phyloP scores from a whole-genome alignment of 1,140 invertebrate genomes.

The Drosophila guanche region DNA sequence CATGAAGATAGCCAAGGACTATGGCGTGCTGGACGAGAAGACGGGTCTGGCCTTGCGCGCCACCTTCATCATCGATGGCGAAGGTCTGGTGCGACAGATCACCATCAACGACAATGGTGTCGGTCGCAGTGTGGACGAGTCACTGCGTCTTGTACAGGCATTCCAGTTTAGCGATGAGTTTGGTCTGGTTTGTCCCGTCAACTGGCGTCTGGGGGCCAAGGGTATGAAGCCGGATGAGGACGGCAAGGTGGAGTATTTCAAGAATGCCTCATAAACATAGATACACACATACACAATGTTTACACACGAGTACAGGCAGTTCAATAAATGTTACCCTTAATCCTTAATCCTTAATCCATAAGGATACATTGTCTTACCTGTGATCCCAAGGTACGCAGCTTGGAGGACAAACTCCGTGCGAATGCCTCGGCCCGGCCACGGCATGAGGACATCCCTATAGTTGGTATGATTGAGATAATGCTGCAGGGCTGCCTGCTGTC shows the following conservation, averaged over 20 bases:
- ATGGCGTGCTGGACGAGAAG: constrained; percentile 96
- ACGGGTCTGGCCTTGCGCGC: constrained; percentile 97
- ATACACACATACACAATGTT: background rate
- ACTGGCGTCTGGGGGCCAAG: constrained; percentile 89
- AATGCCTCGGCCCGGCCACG: constrained; percentile 91
- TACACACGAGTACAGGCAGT: constrained; percentile 16
- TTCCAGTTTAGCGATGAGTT: constrained; percentile 97
- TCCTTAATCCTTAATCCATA: background rate
- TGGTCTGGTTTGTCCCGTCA: constrained; percentile 98
- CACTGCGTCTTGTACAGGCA: constrained; percentile 95
- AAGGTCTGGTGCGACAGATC: constrained; percentile 96
- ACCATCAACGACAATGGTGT: constrained; percentile 99
- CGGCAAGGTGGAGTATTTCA: constrained; percentile 53
- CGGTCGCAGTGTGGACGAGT: constrained; percentile 96
- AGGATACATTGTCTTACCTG: constrained; percentile 67
- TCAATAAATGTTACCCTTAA: constrained; percentile 9
- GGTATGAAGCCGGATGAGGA: constrained; percentile 19
- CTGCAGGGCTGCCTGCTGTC: constrained; percentile 78
- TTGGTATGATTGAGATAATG: constrained; percentile 80
- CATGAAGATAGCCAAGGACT: constrained; percentile 92
- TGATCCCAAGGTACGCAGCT: constrained; percentile 87
- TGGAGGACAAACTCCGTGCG: constrained; percentile 89
- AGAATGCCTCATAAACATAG: constrained; percentile 41
- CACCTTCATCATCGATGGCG: constrained; percentile 97
- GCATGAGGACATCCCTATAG: constrained; percentile 88